phyloP scores from a whole-genome alignment of 1,140 invertebrate genomes.

The Zaprionus tsacasi region DNA sequence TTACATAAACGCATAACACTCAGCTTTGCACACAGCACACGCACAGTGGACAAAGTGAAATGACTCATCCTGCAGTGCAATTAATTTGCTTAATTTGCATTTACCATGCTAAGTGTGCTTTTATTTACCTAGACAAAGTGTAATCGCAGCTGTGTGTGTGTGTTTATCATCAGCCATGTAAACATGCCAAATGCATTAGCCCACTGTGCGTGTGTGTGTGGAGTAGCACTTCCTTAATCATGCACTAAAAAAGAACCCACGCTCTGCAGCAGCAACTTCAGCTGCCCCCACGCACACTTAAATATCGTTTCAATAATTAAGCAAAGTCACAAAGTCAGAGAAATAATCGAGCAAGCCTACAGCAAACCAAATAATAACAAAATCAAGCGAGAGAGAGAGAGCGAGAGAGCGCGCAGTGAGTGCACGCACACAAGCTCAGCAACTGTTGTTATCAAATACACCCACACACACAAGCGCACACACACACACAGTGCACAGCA shows the following conservation, averaged over 20 bases:
- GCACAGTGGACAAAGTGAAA: neutral
- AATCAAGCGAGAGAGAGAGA: conserved; percentile 16
- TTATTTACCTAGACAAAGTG: conserved; percentile 18
- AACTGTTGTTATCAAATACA: conserved; percentile 47
- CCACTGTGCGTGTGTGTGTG: neutral
- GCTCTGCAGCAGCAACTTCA: conserved; percentile 25
- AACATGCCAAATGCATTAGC: conserved; percentile 13
- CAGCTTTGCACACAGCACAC: neutral
- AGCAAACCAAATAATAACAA: conserved; percentile 30
- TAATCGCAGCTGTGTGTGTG: conserved; percentile 2
- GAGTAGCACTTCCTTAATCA: conserved; percentile 39
- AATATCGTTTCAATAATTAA: conserved; percentile 49
- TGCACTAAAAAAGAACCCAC: conserved; percentile 30
- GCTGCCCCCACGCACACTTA: conserved; percentile 30
- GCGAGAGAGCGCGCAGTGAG: neutral
- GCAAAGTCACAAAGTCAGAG: conserved; percentile 40
- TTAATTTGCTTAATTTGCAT: conserved; percentile 7
- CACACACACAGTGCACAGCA: conserved; percentile 23
- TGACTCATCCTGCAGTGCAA: conserved; percentile 12
- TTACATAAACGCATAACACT: no score
- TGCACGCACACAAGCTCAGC: conserved; percentile 13
- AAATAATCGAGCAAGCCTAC: conserved; percentile 2
- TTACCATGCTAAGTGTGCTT: conserved; percentile 11
- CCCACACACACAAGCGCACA: conserved; percentile 14
- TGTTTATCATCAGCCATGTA: neutral